These are phyloP conservation scores for Toxonevra muliebris DNA, from an alignment of 2,888 invertebrate genomes.

Conservation along the genomic window DNA sequence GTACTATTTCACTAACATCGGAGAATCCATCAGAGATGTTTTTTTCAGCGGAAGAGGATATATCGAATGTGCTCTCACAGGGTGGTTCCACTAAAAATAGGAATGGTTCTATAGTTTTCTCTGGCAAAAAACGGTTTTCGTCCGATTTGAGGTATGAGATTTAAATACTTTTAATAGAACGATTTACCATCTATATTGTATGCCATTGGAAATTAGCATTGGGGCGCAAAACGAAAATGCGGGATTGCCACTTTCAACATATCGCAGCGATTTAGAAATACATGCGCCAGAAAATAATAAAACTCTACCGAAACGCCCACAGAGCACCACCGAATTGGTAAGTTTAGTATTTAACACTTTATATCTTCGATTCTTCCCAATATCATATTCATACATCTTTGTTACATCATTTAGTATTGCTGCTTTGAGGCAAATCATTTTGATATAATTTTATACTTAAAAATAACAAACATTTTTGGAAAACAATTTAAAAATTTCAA, in stretches of 20 bases:
- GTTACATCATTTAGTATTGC: slow-evolving; percentile 30
- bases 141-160: slow-evolving; percentile 61
- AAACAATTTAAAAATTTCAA: slow-evolving; percentile 34
- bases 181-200: background rate
- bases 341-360: slow-evolving; percentile 38
- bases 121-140: slow-evolving; percentile 64
- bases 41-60: slow-evolving; percentile 93
- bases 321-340: slow-evolving; percentile 65
- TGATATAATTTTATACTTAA: slow-evolving; percentile 12
- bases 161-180: slow-evolving; percentile 5
- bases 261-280: slow-evolving; percentile 72
- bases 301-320: slow-evolving; percentile 64
- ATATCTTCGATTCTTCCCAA: background rate
- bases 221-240: slow-evolving; percentile 61
- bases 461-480: slow-evolving; percentile 24
- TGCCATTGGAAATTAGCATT: slow-evolving; percentile 48
- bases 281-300: slow-evolving; percentile 70
- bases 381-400: slow-evolving; percentile 22
- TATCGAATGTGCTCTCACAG: slow-evolving; percentile 65
- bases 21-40: slow-evolving; percentile 93
- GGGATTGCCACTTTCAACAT: slow-evolving; percentile 66
- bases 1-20: slow-evolving; percentile 87
- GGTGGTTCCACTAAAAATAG: slow-evolving; percentile 60
- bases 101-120: slow-evolving; percentile 60
- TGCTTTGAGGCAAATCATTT: slow-evolving; percentile 27